Evolutionary conservation across 2,797 vertebrate genomes (phyloP), one percentile per base, ranked within the genome.

Genomic region (Denticeps clupeoides): DNA sequence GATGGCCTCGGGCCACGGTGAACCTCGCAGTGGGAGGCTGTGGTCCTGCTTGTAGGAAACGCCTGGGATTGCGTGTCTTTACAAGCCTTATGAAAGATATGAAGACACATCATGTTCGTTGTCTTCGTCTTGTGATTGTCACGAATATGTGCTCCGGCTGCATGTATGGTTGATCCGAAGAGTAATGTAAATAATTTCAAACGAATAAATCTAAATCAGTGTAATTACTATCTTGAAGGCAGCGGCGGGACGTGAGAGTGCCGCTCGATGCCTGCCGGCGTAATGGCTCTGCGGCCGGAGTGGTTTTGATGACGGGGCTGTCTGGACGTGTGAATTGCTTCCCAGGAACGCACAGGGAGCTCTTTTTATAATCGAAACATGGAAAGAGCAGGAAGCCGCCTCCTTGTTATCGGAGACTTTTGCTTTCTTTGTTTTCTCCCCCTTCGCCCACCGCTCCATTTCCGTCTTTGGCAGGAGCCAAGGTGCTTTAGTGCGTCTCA

Each of bases 371-470:
- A 42, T 32, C 41, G 26, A 41, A 41, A 32, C 22, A 18, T 27
- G 47, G 44, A 6, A 33, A 41, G 31, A 21, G 27, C 49, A 51
- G 55, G 44, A 54, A 58, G 47, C 54, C 47, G 50, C 47, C 50
- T 47, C 53, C 48, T 45, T 18, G 47, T 47, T 45, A 51, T 58
- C 55, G 35, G 44, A 47, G 26, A 10, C 33, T 16, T 33, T 27
- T 35, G 37, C 28, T n/a, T 28, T n/a, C 28, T 27, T 4, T 7
- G 2, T 11, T 28, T 8, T 29, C n/a, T 29, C 31, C 4, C n/a
- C 5, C 3, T 29, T 31, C 29, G 31, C 29, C n/a, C 11, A 12
- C 29, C 31, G 13, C 13, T 43, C 38, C 12, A 60, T 18, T 0
- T 19, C n/a, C 32, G 53, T 18, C 28, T 11, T 11, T 62, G 38